A percentile compares a stretch with the other conserved stretches of the same genome.
phyloP scores from a whole-genome alignment of 2,797 vertebrate genomes.

The Mus caroli region DNA sequence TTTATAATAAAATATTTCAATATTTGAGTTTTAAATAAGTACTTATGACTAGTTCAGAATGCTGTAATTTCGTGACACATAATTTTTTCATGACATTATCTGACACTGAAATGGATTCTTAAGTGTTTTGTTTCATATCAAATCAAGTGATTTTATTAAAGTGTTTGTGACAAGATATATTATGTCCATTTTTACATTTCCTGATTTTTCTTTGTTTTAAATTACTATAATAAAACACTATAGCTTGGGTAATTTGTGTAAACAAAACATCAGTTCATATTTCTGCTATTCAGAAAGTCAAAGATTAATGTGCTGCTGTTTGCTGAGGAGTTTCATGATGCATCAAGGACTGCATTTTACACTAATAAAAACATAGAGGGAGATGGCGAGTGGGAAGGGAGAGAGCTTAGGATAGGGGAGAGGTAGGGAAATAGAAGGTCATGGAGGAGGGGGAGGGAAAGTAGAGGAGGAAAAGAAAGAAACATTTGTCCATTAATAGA shows the following conservation, averaged over 20 bases:
- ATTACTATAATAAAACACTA: neutral
- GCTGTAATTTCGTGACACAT: neutral
- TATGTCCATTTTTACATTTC: neutral
- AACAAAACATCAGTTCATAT: neutral
- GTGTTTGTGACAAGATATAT: neutral
- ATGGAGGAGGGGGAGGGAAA: neutral
- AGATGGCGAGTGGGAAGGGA: neutral
- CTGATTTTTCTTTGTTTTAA: neutral
- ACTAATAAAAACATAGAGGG: neutral
- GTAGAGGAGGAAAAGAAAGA: too few relatives aligned
- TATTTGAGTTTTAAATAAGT: neutral
- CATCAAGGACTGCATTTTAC: neutral
- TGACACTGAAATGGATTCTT: neutral
- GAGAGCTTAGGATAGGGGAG: neutral
- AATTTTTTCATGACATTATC: neutral
- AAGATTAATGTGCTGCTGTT: neutral
- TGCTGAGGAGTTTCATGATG: neutral
- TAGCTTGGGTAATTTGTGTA: neutral
- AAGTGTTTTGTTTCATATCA: neutral
- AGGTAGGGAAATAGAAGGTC: too few relatives aligned
- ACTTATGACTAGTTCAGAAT: neutral
- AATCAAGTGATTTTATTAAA: slow-evolving; percentile 10
- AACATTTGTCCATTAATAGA: neutral
- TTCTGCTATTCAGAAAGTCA: neutral
- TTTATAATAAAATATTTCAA: neutral